Evolutionary conservation across 30 jellyfish, hydroid and myxozoan genomes (phyloP).

Genomic region (Mastigias papua): DNA sequence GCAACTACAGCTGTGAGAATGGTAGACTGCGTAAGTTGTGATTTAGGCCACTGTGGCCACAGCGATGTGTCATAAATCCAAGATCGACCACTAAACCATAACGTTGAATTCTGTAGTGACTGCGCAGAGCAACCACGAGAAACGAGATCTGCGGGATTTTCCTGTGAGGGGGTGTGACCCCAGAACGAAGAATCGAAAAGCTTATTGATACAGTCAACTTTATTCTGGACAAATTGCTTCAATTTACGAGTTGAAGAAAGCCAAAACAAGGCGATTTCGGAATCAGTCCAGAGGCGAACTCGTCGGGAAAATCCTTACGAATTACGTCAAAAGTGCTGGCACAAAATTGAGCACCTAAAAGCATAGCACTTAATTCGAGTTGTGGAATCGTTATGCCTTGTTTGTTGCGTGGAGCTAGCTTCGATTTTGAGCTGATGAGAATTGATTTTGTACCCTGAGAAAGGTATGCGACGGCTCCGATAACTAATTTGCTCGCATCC

Average conservation of each 20-base stretch:
- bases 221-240: constrained; percentile 35
- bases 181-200: constrained; percentile 28
- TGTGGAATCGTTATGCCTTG: constrained; percentile 26
- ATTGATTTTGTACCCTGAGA: constrained; percentile 13
- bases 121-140: constrained; percentile 42
- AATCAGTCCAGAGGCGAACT: constrained; percentile 47
- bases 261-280: constrained; percentile 43
- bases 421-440: constrained; percentile 31
- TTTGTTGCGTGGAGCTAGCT: constrained; percentile 27
- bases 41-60: constrained; percentile 59
- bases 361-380: constrained; percentile 45
- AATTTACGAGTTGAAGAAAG: constrained; percentile 26
- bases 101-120: constrained; percentile 5
- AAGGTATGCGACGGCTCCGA: constrained; percentile 45
- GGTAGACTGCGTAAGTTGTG: constrained; percentile 17
- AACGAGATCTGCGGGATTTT: constrained; percentile 24
- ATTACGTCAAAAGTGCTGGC: not conserved
- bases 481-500: constrained; percentile 16
- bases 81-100: constrained; percentile 31
- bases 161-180: constrained; percentile 53
- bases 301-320: constrained; percentile 5
- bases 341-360: constrained; percentile 35
- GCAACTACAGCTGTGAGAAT: constrained; percentile 28
- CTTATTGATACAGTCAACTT: constrained; percentile 19
- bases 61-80: constrained; percentile 21